These are phyloP conservation scores for Lindbergichthys nudifrons DNA, from an alignment of 2,797 vertebrate genomes.

Conservation along the genomic window DNA sequence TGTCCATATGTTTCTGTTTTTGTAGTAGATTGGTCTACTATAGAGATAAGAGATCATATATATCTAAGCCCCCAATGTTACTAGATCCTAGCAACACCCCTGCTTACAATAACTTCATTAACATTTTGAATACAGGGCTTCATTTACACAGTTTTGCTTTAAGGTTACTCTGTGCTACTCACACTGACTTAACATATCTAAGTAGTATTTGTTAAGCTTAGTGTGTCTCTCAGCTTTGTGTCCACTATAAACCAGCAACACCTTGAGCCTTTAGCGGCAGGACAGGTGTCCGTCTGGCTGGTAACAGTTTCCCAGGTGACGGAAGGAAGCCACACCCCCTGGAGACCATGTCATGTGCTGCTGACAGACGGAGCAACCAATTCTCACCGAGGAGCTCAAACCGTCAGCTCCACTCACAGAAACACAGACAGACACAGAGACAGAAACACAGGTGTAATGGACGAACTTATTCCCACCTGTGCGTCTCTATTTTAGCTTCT, in stretches of 20 bases:
- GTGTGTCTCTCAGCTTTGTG: not conserved
- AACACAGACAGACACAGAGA: not conserved
- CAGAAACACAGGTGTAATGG: constrained; percentile 25
- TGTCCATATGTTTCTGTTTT: too few relatives aligned
- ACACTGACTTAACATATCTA: not conserved
- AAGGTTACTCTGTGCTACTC: not conserved
- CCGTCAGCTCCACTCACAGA: constrained; percentile 13
- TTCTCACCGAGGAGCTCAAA: constrained; percentile 14
- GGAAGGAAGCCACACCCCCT: constrained; percentile 37
- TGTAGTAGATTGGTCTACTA: too few relatives aligned
- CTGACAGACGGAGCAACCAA: constrained; percentile 58
- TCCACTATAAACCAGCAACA: not conserved
- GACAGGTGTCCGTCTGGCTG: constrained; percentile 48
- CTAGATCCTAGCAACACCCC: too few relatives aligned
- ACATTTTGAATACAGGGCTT: not conserved
- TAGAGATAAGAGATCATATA: too few relatives aligned
- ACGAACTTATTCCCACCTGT: not conserved
- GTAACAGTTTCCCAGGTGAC: constrained; percentile 71
- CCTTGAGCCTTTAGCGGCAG: not conserved
- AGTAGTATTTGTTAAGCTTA: not conserved
- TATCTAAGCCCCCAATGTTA: too few relatives aligned
- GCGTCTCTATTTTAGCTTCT: not conserved
- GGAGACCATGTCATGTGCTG: constrained; percentile 51
- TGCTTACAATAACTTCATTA: too few relatives aligned
- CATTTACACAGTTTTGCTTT: not conserved